Evolutionary conservation across 2,888 invertebrate genomes (phyloP), one percentile per base, ranked within the genome.

Genomic region (Heliconius ethilla): DNA sequence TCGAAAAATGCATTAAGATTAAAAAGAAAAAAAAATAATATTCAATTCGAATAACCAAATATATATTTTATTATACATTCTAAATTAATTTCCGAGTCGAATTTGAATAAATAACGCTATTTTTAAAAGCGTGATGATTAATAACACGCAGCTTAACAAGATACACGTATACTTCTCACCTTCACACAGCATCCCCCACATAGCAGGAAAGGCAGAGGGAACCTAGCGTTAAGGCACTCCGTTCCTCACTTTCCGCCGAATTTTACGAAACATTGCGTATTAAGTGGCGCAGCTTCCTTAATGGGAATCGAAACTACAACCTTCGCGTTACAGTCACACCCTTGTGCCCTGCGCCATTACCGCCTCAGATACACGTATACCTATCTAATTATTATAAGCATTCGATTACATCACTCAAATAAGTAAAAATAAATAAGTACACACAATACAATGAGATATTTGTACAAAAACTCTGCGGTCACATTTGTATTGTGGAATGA

Each of bases 401-500:
- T 67, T 33, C 11, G 37, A 37, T 67, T 37, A 67, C 22, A 66
- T 66, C 66, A 67, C 4, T 22, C 9, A 37, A 67, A 67, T n/a
- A 37, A 67, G 5, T 67, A 40, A 37, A 69, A 45, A 67, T n/a
- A 67, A 67, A 25, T 40, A 45, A 9, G 1, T 69, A 25, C 69
- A 45, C 15, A 40, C 15, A 69, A 69, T 45, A 69, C 69, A 69
- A 67, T 25, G 40, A 69, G 6, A 25, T 69, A 25, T 25, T 5
- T 25, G 25, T 45, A 69, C 40, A 69, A 69, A 69, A 69, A 69
- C 2, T 25, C 15, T 25, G 40, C 25, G 25, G 25, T 69, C 69
- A 25, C 40, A 69, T 45, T 69, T 69, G 40, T 40, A 69, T 69
- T 69, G 40, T 69, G 15, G 69, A 69, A 69, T 69, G 69, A 69